phyloP scores from a whole-genome alignment of 2,888 invertebrate genomes.

The Parnassius smintheus region DNA sequence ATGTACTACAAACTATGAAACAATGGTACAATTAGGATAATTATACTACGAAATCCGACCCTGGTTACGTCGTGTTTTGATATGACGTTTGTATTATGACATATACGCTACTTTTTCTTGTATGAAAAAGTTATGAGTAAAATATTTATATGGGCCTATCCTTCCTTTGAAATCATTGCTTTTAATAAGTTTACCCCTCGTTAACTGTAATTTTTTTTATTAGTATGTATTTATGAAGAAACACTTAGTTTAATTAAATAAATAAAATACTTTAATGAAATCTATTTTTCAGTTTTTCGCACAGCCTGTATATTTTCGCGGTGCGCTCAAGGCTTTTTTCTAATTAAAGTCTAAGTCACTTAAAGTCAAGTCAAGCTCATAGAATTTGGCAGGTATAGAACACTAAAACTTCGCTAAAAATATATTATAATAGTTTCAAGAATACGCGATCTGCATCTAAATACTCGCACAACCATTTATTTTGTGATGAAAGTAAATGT shows the following conservation, averaged over 20 bases:
- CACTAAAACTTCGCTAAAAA: slow-evolving; percentile 33
- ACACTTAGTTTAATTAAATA: background rate
- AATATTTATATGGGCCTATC: too few relatives aligned
- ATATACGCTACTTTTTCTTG: too few relatives aligned
- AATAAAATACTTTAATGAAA: too few relatives aligned
- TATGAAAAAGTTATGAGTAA: too few relatives aligned
- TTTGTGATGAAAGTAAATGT: slow-evolving; percentile 9
- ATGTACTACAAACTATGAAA: too few relatives aligned
- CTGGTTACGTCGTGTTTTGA: too few relatives aligned
- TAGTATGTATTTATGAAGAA: background rate
- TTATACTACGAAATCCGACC: too few relatives aligned
- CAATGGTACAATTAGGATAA: too few relatives aligned
- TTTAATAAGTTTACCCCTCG: too few relatives aligned
- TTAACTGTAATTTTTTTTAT: slow-evolving; percentile 1
- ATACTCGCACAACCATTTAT: slow-evolving; percentile 23
- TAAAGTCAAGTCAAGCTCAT: slow-evolving; percentile 16
- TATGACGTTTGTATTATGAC: too few relatives aligned
- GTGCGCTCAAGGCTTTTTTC: slow-evolving; percentile 8
- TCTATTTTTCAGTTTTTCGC: slow-evolving; percentile 9
- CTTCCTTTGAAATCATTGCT: too few relatives aligned
- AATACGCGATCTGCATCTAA: slow-evolving; percentile 32
- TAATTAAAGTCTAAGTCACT: background rate
- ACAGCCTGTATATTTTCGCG: slow-evolving; percentile 20
- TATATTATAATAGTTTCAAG: slow-evolving; percentile 19
- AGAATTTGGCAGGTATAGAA: slow-evolving; percentile 21